Evolutionary conservation across 2,113 vertebrate genomes (phyloP).

Genomic region (Chlorocebus sabaeus): DNA sequence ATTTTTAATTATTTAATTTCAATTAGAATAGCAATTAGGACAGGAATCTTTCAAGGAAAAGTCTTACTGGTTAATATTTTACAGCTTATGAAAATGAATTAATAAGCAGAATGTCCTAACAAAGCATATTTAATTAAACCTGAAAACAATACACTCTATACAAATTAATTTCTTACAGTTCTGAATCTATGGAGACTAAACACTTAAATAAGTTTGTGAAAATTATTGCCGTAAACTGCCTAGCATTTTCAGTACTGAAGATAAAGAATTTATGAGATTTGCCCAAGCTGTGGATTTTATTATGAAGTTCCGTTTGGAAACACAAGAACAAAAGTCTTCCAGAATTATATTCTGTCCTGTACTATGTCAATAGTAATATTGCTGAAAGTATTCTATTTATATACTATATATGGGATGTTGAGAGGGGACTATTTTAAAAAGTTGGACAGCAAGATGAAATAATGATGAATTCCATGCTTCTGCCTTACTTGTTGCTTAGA

Average conservation of each 20-base stretch:
- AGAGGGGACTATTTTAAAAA: neutral
- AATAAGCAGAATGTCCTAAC: neutral
- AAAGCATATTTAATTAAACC: neutral
- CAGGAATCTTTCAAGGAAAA: neutral
- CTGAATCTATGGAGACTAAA: neutral
- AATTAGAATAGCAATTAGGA: neutral
- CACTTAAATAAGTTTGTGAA: neutral
- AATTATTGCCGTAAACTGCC: neutral
- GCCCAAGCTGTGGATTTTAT: neutral
- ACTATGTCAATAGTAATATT: neutral
- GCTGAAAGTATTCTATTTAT: neutral
- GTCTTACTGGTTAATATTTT: neutral
- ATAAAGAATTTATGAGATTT: neutral
- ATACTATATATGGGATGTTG: neutral
- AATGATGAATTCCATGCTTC: neutral
- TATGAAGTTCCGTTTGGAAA: neutral
- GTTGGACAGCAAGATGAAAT: neutral
- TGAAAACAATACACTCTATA: neutral
- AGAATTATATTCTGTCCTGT: neutral
- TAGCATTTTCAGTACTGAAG: neutral
- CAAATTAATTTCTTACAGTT: neutral
- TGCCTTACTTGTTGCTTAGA: neutral
- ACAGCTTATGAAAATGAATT: neutral
- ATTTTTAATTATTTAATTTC: slow-evolving; percentile 17
- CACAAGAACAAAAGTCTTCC: neutral